Conservation (phyloP, 2,888 invertebrate genomes). For the Caenorhabditis becei region DNA sequence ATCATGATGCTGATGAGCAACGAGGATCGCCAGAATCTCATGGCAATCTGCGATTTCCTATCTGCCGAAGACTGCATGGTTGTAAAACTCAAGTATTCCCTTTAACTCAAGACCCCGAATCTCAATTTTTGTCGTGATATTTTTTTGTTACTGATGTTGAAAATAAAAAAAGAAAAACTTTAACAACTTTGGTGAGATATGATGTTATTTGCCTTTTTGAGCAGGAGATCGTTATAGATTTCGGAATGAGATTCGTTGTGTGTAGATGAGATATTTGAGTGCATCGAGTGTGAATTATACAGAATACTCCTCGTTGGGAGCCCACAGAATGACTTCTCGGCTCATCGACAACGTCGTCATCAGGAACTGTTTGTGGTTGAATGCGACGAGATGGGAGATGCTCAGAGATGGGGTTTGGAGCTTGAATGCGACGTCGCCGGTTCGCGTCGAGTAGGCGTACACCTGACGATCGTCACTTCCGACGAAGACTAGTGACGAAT, state of each 20-base stretch:
- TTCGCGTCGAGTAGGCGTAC: constrained; percentile 93
- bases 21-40: constrained; percentile 36
- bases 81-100: constrained; percentile 14
- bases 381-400: constrained; percentile 32
- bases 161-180: no score
- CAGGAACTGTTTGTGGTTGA: constrained; percentile 31
- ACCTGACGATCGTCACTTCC: constrained; percentile 97
- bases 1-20: constrained; percentile 57
- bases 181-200: not conserved
- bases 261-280: not conserved
- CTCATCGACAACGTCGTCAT: constrained; percentile 21
- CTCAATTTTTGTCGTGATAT: not conserved
- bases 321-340: constrained; percentile 41
- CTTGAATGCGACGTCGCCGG: constrained; percentile 14
- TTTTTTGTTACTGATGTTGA: no score
- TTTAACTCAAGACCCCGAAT: constrained; percentile 22
- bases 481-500: constrained; percentile 97
- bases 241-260: not conserved
- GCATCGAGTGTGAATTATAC: not conserved
- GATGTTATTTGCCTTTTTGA: no score
- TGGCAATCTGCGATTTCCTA: constrained; percentile 14
- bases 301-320: constrained; percentile 34
- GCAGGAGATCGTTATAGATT: not conserved
- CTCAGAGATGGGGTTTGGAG: constrained; percentile 7
- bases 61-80: constrained; percentile 10